Conservation (phyloP, 2,113 vertebrate species). For the Bungarus multicinctus region DNA sequence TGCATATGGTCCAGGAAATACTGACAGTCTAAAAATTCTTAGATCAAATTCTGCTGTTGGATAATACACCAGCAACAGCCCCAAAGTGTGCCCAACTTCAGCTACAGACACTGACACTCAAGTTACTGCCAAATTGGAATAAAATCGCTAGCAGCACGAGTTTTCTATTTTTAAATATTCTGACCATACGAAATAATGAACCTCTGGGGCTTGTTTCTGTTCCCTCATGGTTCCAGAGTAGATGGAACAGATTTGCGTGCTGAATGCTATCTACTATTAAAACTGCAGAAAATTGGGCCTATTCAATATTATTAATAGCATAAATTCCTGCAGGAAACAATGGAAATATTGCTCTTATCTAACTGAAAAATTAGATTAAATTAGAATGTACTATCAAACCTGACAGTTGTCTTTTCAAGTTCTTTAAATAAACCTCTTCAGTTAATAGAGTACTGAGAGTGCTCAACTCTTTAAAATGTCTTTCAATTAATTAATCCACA, state of each 20-base stretch:
- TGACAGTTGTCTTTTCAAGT: background rate
- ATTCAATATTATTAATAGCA: background rate
- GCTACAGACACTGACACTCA: background rate
- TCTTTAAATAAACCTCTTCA: background rate
- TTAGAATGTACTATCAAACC: background rate
- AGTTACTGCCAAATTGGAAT: background rate
- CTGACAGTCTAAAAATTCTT: background rate
- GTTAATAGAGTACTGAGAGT: background rate
- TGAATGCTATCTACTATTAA: background rate
- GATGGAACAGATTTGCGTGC: background rate
- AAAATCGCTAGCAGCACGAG: background rate
- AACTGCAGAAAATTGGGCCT: background rate
- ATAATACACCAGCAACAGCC: background rate
- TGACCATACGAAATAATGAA: background rate
- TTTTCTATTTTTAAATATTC: background rate
- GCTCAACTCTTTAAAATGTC: background rate
- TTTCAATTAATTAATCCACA: background rate
- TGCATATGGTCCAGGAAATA: background rate
- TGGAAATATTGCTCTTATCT: background rate
- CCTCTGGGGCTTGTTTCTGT: background rate
- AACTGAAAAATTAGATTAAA: background rate
- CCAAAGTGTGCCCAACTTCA: background rate
- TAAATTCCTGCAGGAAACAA: background rate
- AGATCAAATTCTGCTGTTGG: background rate
- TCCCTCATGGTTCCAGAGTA: background rate